These are phyloP conservation scores for Nerophis ophidion DNA, from an alignment of 2,113 vertebrate species.

Conservation along the genomic window DNA sequence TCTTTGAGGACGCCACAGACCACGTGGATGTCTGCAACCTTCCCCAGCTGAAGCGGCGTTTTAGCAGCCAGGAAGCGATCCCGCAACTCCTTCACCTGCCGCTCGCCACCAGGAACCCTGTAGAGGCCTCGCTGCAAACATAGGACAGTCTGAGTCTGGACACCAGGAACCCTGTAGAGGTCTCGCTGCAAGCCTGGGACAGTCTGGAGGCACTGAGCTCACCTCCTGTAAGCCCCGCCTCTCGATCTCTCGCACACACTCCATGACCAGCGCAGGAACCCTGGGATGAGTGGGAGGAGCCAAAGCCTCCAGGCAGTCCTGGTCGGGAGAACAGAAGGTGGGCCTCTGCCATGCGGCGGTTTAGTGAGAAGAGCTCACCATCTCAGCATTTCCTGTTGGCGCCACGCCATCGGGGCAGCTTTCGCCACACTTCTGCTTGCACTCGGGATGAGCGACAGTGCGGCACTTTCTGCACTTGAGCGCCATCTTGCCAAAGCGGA, in stretches of 20 bases:
- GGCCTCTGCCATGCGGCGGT: rapidly evolving
- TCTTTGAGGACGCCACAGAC: constrained; percentile 83
- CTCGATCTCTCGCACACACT: constrained; percentile 83
- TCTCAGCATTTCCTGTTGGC: neutral
- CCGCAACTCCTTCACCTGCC: constrained; percentile 75
- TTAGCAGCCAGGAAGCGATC: constrained; percentile 65
- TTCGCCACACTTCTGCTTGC: constrained; percentile 52
- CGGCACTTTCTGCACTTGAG: constrained; percentile 77
- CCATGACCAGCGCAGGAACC: constrained; percentile 72
- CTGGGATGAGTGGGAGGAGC: constrained; percentile 54
- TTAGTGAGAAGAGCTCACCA: neutral
- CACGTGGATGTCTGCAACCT: constrained; percentile 76
- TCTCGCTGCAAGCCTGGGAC: no score
- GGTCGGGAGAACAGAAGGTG: neutral
- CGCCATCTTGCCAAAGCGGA: constrained; percentile 77
- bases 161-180: no score
- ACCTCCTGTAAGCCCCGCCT: constrained; percentile 78
- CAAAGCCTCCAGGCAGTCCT: constrained; percentile 75
- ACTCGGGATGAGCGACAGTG: constrained; percentile 73
- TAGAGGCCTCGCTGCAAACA: constrained; percentile 75
- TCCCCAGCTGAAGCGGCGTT: constrained; percentile 37
- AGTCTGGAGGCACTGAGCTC: constrained; percentile 3
- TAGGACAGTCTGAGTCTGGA: neutral
- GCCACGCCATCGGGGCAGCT: constrained; percentile 28
- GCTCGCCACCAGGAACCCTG: constrained; percentile 73